These are phyloP conservation scores for Drosophila navojoa DNA, from an alignment of 1,140 invertebrate species.

Conservation along the genomic window DNA sequence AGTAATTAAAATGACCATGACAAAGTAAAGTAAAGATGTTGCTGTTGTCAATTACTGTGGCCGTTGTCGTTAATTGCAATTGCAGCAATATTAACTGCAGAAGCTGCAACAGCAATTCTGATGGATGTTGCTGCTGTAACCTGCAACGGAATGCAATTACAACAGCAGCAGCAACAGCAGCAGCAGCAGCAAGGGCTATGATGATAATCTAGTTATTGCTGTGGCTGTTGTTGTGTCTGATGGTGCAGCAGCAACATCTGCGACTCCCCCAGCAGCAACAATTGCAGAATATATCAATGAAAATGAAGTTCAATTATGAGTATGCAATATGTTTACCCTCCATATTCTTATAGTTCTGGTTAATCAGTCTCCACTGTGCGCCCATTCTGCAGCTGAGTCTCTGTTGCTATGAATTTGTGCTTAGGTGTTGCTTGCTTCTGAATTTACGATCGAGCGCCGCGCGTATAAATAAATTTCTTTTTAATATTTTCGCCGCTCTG, in stretches of 20 bases:
- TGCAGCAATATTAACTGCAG: too few species aligned
- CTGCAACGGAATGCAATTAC: too few species aligned
- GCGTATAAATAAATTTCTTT: slow-evolving; percentile 65
- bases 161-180: too few species aligned
- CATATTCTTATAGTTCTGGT: slow-evolving; percentile 80
- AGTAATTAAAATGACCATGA: too few species aligned
- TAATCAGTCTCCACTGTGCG: slow-evolving; percentile 79
- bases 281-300: background rate
- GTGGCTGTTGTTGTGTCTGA: slow-evolving; percentile 9
- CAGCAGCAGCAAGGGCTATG: too few species aligned
- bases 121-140: background rate
- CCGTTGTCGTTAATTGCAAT: too few species aligned
- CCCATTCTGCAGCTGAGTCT: slow-evolving; percentile 55
- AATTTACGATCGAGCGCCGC: slow-evolving; percentile 56
- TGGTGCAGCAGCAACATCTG: background rate
- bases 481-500: slow-evolving; percentile 49
- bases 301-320: background rate
- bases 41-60: too few species aligned
- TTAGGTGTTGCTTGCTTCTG: slow-evolving; percentile 15
- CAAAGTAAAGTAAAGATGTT: too few species aligned
- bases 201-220: too few species aligned
- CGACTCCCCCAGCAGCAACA: background rate
- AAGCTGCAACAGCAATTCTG: background rate
- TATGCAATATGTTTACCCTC: slow-evolving; percentile 69
- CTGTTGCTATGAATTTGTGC: background rate